Conservation (phyloP, 2,888 invertebrate species). For the Autographa gamma region DNA sequence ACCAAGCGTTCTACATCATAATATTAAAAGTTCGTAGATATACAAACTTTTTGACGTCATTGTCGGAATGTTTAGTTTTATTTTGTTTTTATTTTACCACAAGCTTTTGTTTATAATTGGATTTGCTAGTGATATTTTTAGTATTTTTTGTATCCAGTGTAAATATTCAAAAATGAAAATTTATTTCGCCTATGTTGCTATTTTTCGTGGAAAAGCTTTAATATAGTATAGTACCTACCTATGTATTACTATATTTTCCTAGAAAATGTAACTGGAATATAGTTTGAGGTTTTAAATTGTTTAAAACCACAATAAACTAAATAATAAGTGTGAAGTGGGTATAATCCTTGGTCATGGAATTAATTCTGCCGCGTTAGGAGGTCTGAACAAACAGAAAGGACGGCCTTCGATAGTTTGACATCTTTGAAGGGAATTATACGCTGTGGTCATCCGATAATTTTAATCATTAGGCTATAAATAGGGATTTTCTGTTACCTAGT, state of each 20-base stretch:
- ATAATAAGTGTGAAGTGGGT: conserved; percentile 19
- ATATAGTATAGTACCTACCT: too few species aligned
- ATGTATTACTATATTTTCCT: too few species aligned
- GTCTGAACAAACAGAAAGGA: conserved; percentile 28
- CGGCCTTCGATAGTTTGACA: conserved; percentile 40
- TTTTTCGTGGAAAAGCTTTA: too few species aligned
- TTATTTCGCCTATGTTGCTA: too few species aligned
- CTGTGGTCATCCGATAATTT: conserved; percentile 43
- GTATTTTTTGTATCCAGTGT: too few species aligned
- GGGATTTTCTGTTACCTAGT: too few species aligned
- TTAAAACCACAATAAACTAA: conserved; percentile 14
- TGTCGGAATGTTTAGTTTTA: not conserved
- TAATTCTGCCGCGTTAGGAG: conserved; percentile 17
- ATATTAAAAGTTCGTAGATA: conserved; percentile 24
- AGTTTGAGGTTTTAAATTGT: not conserved
- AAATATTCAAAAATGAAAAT: too few species aligned
- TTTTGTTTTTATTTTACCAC: too few species aligned
- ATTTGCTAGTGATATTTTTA: too few species aligned
- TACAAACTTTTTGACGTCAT: conserved; percentile 1
- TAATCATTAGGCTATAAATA: conserved; percentile 35
- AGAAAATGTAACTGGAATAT: not conserved
- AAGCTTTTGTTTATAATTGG: too few species aligned
- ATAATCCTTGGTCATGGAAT: conserved; percentile 24
- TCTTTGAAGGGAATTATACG: conserved; percentile 42
- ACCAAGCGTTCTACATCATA: conserved; percentile 14